Conservation (phyloP, 2,797 vertebrate genomes). For the Telmatherina bonti region DNA sequence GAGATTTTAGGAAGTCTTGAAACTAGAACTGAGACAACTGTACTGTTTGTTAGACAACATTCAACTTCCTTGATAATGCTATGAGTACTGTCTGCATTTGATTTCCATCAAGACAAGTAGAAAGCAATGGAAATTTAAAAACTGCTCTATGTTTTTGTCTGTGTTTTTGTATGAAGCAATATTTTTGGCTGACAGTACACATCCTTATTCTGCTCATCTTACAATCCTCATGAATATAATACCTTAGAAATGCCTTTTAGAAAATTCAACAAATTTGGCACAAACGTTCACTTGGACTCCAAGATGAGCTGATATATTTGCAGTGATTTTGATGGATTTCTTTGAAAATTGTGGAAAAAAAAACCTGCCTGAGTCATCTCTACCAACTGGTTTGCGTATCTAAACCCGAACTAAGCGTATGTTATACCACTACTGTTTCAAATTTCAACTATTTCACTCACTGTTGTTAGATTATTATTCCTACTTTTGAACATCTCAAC, state of each 20-base stretch:
- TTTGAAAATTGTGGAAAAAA: too few relatives aligned
- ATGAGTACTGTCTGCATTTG: background rate
- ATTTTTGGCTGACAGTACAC: background rate
- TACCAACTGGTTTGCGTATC: too few relatives aligned
- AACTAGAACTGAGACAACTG: background rate
- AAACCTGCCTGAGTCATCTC: too few relatives aligned
- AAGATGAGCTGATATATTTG: too few relatives aligned
- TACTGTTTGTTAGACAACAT: background rate
- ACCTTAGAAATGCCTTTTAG: background rate
- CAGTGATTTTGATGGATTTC: too few relatives aligned
- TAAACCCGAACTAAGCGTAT: too few relatives aligned
- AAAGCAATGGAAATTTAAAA: background rate
- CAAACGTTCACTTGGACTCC: too few relatives aligned
- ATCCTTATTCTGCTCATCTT: background rate
- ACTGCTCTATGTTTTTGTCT: background rate
- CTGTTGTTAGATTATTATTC: too few relatives aligned
- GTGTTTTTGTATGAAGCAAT: background rate
- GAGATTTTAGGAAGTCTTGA: background rate
- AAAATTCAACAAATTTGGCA: too few relatives aligned
- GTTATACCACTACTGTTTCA: too few relatives aligned
- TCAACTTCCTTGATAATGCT: background rate
- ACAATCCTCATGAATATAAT: background rate
- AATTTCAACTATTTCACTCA: too few relatives aligned
- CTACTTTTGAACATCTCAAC: too few relatives aligned
- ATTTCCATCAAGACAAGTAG: background rate